A percentile compares a stretch with the other conserved stretches of the same genome.
phyloP scores from a whole-genome alignment of 2,888 invertebrate genomes.

The Cynaeus angustus region DNA sequence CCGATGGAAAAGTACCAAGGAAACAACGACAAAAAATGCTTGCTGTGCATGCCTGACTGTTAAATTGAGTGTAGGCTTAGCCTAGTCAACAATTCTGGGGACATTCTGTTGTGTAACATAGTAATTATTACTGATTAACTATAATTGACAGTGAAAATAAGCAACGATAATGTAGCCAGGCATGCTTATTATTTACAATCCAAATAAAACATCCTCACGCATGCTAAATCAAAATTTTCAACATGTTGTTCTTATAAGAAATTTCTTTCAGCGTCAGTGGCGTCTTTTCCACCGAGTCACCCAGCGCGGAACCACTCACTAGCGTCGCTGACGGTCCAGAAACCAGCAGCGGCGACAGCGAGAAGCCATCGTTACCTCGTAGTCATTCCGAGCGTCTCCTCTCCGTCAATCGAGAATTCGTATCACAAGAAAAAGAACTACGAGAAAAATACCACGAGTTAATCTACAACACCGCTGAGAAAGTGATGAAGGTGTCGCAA shows the following conservation, averaged over 20 bases:
- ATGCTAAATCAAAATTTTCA: not conserved
- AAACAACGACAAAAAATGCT: slow-evolving; percentile 9
- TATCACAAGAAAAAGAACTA: slow-evolving; percentile 82
- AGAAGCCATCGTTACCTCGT: slow-evolving; percentile 74
- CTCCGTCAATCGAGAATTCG: slow-evolving; percentile 79
- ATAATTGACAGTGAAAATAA: slow-evolving; percentile 16
- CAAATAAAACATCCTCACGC: not conserved
- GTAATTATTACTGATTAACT: slow-evolving; percentile 19
- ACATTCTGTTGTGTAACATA: slow-evolving; percentile 17
- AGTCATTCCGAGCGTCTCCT: slow-evolving; percentile 80
- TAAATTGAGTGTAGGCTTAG: not conserved
- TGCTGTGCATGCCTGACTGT: slow-evolving; percentile 27
- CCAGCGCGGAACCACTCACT: slow-evolving; percentile 69
- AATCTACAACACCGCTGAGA: slow-evolving; percentile 85
- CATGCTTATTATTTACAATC: too few relatives aligned
- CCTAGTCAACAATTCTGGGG: not conserved
- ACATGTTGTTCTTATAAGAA: too few relatives aligned
- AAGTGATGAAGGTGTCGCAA: slow-evolving; percentile 86
- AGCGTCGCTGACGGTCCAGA: slow-evolving; percentile 70
- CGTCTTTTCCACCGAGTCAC: slow-evolving; percentile 70
- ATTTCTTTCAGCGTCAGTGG: slow-evolving; percentile 63
- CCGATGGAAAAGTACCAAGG: slow-evolving; percentile 4
- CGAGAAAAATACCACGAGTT: slow-evolving; percentile 89
- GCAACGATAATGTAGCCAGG: too few relatives aligned
- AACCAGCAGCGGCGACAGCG: slow-evolving; percentile 69